phyloP scores from a whole-genome alignment of 2,113 vertebrate species.

The Galemys pyrenaicus region DNA sequence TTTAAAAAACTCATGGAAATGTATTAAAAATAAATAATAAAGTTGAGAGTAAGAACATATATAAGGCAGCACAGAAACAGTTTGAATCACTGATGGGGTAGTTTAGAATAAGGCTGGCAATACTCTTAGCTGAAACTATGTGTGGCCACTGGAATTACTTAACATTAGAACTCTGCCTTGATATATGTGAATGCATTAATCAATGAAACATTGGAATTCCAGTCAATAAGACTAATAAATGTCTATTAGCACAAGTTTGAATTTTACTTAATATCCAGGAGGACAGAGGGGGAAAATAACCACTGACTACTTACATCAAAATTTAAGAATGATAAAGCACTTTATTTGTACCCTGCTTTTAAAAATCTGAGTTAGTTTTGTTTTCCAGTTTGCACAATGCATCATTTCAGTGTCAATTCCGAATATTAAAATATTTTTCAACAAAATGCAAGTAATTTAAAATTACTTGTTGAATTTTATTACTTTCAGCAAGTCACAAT shows the following conservation, averaged over 20 bases:
- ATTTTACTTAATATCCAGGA: neutral
- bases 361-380: constrained; percentile 31
- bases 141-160: neutral
- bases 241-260: neutral
- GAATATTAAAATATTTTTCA: neutral
- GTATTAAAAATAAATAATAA: neutral
- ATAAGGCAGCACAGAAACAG: neutral
- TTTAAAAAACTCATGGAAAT: neutral
- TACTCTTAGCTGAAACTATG: too few species aligned
- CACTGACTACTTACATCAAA: neutral
- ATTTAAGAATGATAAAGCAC: neutral
- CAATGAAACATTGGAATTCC: neutral
- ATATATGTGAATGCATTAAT: neutral
- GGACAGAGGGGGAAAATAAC: neutral
- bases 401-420: constrained; percentile 11
- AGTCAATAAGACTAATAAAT: neutral
- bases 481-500: neutral
- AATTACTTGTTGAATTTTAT: neutral
- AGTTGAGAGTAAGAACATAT: neutral
- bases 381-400: neutral
- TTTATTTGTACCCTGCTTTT: constrained; percentile 25
- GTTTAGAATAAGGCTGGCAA: neutral
- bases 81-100: neutral
- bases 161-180: neutral
- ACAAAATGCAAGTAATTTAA: neutral